phyloP scores from a whole-genome alignment of 2,888 invertebrate genomes.

The Xanthorhoe designata region DNA sequence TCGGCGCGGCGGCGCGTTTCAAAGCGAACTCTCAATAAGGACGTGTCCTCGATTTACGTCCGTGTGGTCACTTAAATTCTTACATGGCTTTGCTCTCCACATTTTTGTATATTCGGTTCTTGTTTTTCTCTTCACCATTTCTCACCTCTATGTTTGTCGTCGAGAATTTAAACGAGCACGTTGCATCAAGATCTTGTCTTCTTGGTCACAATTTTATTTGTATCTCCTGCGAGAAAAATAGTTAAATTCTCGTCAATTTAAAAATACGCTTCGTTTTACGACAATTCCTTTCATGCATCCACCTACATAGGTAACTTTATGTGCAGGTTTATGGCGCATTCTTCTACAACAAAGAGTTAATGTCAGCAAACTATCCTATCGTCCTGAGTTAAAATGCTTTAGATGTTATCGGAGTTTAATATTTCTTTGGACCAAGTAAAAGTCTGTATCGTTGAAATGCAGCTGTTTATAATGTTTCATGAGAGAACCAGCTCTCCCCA shows the following conservation, averaged over 20 bases:
- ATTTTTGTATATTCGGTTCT: slow-evolving; percentile 69
- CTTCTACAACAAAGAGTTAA: slow-evolving; percentile 33
- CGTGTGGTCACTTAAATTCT: slow-evolving; percentile 73
- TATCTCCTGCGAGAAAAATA: slow-evolving; percentile 61
- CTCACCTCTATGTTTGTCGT: slow-evolving; percentile 68
- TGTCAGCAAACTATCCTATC: slow-evolving; percentile 27
- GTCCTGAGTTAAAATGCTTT: slow-evolving; percentile 20
- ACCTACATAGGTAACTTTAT: slow-evolving; percentile 46
- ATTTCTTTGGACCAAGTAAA: slow-evolving; percentile 20
- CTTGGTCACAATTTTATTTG: slow-evolving; percentile 55
- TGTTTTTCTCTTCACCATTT: slow-evolving; percentile 74
- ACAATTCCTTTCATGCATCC: slow-evolving; percentile 46
- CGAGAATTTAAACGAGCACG: slow-evolving; percentile 77
- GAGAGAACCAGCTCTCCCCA: slow-evolving; percentile 39
- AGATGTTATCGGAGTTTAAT: slow-evolving; percentile 23
- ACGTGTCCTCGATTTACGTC: slow-evolving; percentile 68
- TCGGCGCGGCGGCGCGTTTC: slow-evolving; percentile 59
- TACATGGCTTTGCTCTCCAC: slow-evolving; percentile 78
- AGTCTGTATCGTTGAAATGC: slow-evolving; percentile 31
- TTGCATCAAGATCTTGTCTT: slow-evolving; percentile 63
- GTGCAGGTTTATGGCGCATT: slow-evolving; percentile 51
- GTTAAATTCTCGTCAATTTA: slow-evolving; percentile 56
- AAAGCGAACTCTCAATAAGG: slow-evolving; percentile 74
- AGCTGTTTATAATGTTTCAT: slow-evolving; percentile 37
- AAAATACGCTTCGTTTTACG: slow-evolving; percentile 51